Evolutionary conservation across 2,113 vertebrate species (phyloP).

Genomic region (Hystrix cristata): DNA sequence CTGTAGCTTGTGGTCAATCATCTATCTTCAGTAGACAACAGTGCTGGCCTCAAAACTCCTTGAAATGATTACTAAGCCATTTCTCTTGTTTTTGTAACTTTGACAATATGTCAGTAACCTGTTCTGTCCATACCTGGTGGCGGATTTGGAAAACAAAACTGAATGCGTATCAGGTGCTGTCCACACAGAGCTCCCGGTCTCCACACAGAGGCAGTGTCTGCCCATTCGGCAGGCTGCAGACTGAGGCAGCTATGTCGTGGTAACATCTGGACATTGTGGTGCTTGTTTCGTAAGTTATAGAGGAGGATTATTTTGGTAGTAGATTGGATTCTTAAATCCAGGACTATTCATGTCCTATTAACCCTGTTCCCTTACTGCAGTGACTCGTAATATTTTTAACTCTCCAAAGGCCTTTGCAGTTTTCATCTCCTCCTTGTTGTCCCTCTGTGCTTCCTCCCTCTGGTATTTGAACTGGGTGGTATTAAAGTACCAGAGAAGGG

Average conservation of each 20-base stretch:
- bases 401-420: slow-evolving; percentile 62
- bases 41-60: slow-evolving; percentile 14
- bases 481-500: slow-evolving; percentile 73
- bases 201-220: not conserved
- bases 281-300: not conserved
- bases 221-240: not conserved
- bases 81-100: not conserved
- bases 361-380: slow-evolving; percentile 40
- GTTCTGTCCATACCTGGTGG: not conserved
- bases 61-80: not conserved
- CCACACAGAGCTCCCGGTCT: not conserved
- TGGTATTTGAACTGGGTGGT: not conserved
- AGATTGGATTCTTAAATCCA: not conserved
- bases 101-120: slow-evolving; percentile 21
- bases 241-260: not conserved
- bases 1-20: not conserved
- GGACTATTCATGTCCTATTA: slow-evolving; percentile 39
- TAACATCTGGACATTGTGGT: not conserved
- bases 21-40: not conserved
- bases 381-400: slow-evolving; percentile 41
- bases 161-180: not conserved
- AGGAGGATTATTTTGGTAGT: not conserved
- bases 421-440: slow-evolving; percentile 71
- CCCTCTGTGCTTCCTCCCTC: slow-evolving; percentile 39
- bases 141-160: slow-evolving; percentile 41